Evolutionary conservation across 1,140 invertebrate species (phyloP).

Genomic region (Galendromus occidentalis): DNA sequence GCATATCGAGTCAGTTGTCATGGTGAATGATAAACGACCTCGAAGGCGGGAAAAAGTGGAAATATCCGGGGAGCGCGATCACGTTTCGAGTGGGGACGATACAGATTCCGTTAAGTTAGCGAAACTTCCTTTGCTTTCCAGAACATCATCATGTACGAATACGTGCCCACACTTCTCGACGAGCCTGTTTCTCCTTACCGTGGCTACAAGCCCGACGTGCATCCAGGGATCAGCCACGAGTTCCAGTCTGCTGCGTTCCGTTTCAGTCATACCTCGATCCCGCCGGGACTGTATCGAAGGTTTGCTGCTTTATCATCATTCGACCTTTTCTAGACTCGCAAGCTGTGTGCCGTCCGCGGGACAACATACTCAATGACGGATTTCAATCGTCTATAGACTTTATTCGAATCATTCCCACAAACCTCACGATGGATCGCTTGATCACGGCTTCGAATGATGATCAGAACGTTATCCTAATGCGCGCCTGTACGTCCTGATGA

Average conservation of each 20-base stretch:
- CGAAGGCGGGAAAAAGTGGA: no score
- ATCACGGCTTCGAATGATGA: no score
- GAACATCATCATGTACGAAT: constrained; percentile 94
- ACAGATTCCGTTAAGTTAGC: not conserved
- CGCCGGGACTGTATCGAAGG: constrained; percentile 63
- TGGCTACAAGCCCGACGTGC: constrained; percentile 71
- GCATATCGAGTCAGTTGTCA: no score
- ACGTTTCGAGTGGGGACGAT: no score
- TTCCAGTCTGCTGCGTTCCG: constrained; percentile 93
- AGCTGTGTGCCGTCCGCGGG: not conserved
- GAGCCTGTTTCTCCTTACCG: constrained; percentile 17
- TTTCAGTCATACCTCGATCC: constrained; percentile 87
- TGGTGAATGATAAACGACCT: no score
- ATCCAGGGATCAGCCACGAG: constrained; percentile 87
- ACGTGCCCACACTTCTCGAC: constrained; percentile 68
- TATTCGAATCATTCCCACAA: no score
- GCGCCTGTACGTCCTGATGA: no score
- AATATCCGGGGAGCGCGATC: no score
- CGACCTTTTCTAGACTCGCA: no score
- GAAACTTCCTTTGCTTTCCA: constrained; percentile 33
- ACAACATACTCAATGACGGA: not conserved
- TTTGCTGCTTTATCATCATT: constrained; percentile 16
- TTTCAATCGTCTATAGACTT: no score
- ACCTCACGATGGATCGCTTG: no score
- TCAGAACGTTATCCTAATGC: no score